These are phyloP conservation scores for Chondrosia reniformis DNA, from an alignment of 37 sponge, comb jelly and placozoan species.

Conservation along the genomic window DNA sequence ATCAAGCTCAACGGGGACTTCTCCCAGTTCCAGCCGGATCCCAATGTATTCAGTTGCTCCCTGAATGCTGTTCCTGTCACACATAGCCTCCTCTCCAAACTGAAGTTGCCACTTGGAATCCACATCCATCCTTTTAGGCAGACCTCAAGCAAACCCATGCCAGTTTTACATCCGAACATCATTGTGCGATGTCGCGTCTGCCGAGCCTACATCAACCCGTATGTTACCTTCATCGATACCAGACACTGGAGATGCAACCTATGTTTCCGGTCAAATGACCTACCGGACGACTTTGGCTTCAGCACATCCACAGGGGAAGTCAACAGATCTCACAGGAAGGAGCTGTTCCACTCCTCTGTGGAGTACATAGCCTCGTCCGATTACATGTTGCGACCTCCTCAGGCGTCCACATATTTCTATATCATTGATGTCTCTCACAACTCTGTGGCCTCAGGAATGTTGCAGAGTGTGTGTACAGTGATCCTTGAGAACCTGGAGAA, in stretches of 20 bases:
- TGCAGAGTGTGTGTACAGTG: constrained; percentile 61
- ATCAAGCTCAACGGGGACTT: constrained; percentile 37
- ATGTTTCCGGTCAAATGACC: constrained; percentile 85
- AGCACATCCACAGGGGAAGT: constrained; percentile 41
- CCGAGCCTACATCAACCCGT: constrained; percentile 96
- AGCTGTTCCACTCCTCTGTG: constrained; percentile 64
- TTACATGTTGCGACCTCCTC: constrained; percentile 94
- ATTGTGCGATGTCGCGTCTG: constrained; percentile 89
- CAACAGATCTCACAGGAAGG: constrained; percentile 42
- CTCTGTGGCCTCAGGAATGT: constrained; percentile 69
- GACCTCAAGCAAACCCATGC: constrained; percentile 13
- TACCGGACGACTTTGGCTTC: constrained; percentile 72
- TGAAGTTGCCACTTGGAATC: constrained; percentile 88
- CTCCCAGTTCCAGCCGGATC: constrained; percentile 37
- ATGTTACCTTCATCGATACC: constrained; percentile 68
- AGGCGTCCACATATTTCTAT: constrained; percentile 86
- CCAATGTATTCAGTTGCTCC: constrained; percentile 78
- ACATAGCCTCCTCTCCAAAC: constrained; percentile 67
- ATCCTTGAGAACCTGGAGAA: constrained; percentile 64
- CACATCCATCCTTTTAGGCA: constrained; percentile 90
- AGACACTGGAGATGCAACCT: constrained; percentile 96
- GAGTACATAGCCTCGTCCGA: constrained; percentile 98
- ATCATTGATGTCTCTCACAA: constrained; percentile 84
- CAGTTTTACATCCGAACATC: constrained; percentile 59
- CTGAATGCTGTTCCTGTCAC: constrained; percentile 84